Evolutionary conservation across 2,113 vertebrate species (phyloP).

Genomic region (Myrmecobius fasciatus): DNA sequence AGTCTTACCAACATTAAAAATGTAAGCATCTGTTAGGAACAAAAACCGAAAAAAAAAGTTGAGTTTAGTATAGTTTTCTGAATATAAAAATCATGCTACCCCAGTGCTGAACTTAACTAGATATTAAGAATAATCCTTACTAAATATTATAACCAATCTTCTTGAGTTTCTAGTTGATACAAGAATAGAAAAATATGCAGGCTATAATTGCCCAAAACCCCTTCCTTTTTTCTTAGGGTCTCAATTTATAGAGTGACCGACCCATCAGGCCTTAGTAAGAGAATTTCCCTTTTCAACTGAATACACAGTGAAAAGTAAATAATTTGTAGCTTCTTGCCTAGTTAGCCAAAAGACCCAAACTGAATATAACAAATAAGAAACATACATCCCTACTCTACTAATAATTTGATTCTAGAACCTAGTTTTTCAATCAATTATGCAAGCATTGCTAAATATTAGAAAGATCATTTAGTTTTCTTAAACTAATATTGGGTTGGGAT

Average conservation of each 20-base stretch:
- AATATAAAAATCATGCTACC: slow-evolving; percentile 8
- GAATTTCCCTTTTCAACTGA: not conserved
- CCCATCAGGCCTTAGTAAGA: not conserved
- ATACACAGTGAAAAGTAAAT: not conserved
- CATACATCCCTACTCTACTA: not conserved
- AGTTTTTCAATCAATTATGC: not conserved
- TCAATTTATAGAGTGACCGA: not conserved
- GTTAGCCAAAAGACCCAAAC: not conserved
- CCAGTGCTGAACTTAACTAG: not conserved
- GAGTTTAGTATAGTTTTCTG: slow-evolving; percentile 12
- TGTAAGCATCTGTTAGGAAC: slow-evolving; percentile 92
- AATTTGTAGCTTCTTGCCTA: not conserved
- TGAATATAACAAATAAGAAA: not conserved
- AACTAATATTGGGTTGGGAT: not conserved
- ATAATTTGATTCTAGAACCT: not conserved
- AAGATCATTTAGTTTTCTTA: not conserved
- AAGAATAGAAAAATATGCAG: not conserved
- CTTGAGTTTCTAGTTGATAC: slow-evolving; percentile 16
- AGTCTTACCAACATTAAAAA: slow-evolving; percentile 98
- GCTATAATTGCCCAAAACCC: not conserved
- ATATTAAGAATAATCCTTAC: slow-evolving; percentile 21
- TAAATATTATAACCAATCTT: not conserved
- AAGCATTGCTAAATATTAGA: not conserved
- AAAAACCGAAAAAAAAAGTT: slow-evolving; percentile 39
- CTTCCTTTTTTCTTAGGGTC: not conserved